Base-by-base conservation (phyloP, 2,113 vertebrate species). In the Varanus salvator region DNA sequence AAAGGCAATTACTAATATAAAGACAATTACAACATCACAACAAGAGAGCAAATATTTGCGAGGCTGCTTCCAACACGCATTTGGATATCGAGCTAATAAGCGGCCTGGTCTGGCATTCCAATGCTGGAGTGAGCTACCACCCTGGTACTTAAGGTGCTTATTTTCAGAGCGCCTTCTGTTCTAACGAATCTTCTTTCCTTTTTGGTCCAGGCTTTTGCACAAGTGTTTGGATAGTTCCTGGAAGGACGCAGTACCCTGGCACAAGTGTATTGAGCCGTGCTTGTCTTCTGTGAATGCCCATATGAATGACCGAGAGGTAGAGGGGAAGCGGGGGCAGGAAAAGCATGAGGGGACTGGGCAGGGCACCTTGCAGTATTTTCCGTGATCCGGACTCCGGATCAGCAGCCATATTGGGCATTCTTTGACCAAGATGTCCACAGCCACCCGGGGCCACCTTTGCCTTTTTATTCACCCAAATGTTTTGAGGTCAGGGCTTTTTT, bases 181-280 rank as follows among this genome's bases (percentile, higher is more conserved):
- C 31, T 72, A 81, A 88, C 23, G 82, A 1, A 5, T 25, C 23
- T 52, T 38, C 8, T 0, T 2, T 1, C 3, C 44, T 23, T 27
- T 0, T 1, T 87, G 76, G 0, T 12, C 29, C 93, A 99, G 99
- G 97, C 98, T 99, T 94, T 95, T 99, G 93, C 97, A 96, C 91
- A 98, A 97, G 93, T 97, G 98, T 91, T 94, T 99, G 96, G 98
- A 98, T 38, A 93, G 96, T 93, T 97, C 97, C 8, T 93, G 97
- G 96, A 98, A 98, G 72, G 97, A 98, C 52, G 87, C 85, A 85
- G 97, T 99, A 85, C 98, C 99, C 1, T 99, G 98, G 99, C 98
- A 99, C 0, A 98, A 98, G 95, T 98, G 98, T 89, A 98, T 99
- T 91, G 98, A 99, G 95, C 98, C 98, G 29, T 99, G 98, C 21